phyloP scores from a whole-genome alignment of 2,888 invertebrate species.

The Tetropium fuscum region DNA sequence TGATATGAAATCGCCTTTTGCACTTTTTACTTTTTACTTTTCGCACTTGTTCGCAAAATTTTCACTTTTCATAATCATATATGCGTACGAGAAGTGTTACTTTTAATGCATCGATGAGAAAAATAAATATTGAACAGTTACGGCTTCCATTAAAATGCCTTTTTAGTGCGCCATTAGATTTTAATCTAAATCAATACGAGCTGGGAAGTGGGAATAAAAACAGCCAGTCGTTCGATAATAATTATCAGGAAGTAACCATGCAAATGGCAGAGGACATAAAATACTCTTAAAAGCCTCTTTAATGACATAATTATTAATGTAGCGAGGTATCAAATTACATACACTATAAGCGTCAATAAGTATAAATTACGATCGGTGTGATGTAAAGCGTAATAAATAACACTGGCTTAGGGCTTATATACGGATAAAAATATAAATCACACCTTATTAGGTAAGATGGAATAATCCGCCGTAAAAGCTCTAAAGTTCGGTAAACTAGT shows the following conservation, averaged over 20 bases:
- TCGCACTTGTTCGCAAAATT: too few relatives aligned
- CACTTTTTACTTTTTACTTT: too few relatives aligned
- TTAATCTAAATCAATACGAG: too few relatives aligned
- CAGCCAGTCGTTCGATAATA: not conserved
- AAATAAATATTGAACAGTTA: too few relatives aligned
- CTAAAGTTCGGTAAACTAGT: not conserved
- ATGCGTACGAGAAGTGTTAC: too few relatives aligned
- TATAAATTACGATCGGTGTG: conserved; percentile 40
- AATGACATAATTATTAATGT: conserved; percentile 26
- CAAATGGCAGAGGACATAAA: not conserved
- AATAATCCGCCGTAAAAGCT: conserved; percentile 21
- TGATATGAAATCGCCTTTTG: too few relatives aligned
- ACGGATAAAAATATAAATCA: conserved; percentile 26
- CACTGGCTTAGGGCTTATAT: conserved; percentile 21
- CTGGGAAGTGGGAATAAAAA: not conserved
- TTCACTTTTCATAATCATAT: too few relatives aligned
- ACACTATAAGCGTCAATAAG: conserved; percentile 40
- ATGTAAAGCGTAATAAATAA: conserved; percentile 29
- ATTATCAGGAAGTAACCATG: not conserved
- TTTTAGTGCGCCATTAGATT: too few relatives aligned
- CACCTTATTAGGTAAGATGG: conserved; percentile 28
- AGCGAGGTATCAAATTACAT: conserved; percentile 35
- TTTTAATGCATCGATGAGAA: too few relatives aligned
- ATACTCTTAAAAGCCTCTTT: conserved; percentile 7
- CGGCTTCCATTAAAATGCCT: too few relatives aligned